Evolutionary conservation across 2,797 vertebrate genomes (phyloP).

Genomic region (Enteromius radiatus): DNA sequence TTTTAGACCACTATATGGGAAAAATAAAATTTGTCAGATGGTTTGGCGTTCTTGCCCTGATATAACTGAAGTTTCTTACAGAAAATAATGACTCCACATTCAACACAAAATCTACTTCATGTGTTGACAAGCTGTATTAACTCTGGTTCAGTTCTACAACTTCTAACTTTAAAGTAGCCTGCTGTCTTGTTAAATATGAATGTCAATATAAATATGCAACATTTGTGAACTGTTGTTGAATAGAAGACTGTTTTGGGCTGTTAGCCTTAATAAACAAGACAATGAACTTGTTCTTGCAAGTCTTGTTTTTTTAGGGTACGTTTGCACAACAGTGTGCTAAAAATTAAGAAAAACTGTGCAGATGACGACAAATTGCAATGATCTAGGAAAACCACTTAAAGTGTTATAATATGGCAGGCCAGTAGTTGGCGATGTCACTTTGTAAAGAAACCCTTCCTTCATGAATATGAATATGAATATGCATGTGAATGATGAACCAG

Average conservation of each 20-base stretch:
- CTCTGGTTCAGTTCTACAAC: neutral
- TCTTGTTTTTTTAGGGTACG: neutral
- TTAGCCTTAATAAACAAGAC: slow-evolving; percentile 33
- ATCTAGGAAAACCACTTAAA: neutral
- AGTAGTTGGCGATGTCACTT: neutral
- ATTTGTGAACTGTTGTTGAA: neutral
- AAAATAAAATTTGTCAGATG: neutral
- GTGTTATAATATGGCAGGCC: neutral
- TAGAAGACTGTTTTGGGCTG: neutral
- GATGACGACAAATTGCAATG: neutral
- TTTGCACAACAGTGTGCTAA: neutral
- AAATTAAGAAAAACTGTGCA: neutral
- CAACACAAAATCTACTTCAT: neutral
- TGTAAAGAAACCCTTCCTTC: neutral
- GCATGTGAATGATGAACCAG: neutral
- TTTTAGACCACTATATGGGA: neutral
- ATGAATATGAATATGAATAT: no score
- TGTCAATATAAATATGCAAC: neutral
- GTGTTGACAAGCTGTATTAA: neutral
- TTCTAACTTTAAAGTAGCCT: neutral
- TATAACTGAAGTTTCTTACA: neutral
- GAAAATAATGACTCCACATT: slow-evolving; percentile 3
- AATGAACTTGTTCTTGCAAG: neutral
- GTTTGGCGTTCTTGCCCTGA: neutral
- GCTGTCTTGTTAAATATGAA: neutral